Evolutionary conservation across 2,113 vertebrate species (phyloP).

Genomic region (Morphnarchus princeps): DNA sequence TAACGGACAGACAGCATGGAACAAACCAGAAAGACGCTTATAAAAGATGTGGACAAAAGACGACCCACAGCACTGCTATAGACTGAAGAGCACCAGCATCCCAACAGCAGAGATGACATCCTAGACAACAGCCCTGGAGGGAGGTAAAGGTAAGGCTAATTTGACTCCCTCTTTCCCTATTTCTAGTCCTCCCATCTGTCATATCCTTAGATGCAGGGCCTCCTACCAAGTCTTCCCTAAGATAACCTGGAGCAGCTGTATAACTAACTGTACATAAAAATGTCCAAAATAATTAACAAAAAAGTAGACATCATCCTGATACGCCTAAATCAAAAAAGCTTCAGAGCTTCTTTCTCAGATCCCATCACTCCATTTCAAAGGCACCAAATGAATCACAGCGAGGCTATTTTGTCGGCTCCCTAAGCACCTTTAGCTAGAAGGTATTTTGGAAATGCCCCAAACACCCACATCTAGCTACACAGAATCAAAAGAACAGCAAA

Average conservation of each 20-base stretch:
- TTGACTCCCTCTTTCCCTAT: not conserved
- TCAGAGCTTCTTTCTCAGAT: not conserved
- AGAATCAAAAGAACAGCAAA: not conserved
- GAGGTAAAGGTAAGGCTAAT: not conserved
- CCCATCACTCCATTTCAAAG: not conserved
- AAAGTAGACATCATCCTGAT: not conserved
- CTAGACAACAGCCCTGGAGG: not conserved
- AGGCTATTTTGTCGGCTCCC: not conserved
- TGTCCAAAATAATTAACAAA: not conserved
- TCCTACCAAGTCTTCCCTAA: not conserved
- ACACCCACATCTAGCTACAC: not conserved
- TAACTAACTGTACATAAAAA: not conserved
- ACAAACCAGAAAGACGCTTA: not conserved
- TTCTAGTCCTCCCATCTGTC: not conserved
- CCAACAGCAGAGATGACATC: not conserved
- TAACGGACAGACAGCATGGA: accelerated
- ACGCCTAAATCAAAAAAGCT: not conserved
- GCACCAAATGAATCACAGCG: not conserved
- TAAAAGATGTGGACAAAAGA: not conserved
- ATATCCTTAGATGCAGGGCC: not conserved
- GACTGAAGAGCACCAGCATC: not conserved
- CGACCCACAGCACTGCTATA: accelerated
- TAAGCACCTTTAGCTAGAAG: not conserved
- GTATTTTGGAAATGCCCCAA: not conserved
- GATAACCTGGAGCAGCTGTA: not conserved